These are phyloP conservation scores for Zaprionus ghesquierei DNA, from an alignment of 1,140 invertebrate species.

Conservation along the genomic window DNA sequence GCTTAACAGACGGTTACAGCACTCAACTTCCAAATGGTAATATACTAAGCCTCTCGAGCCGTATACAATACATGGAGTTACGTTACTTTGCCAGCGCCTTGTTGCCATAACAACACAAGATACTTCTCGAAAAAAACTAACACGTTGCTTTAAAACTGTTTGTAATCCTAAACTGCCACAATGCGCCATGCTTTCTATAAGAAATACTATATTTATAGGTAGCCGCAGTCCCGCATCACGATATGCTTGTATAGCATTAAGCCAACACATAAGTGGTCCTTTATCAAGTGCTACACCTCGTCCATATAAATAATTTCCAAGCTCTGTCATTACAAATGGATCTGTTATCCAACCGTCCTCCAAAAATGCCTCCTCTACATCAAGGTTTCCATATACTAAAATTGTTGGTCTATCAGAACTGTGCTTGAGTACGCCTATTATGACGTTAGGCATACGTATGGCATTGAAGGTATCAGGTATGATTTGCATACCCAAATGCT, in stretches of 20 bases:
- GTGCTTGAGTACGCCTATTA: conserved; percentile 18
- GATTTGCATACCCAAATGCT: conserved; percentile 38
- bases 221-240: conserved; percentile 88
- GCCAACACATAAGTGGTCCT: conserved; percentile 94
- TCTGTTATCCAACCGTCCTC: conserved; percentile 97
- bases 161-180: conserved; percentile 96
- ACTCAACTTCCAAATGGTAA: conserved; percentile 93
- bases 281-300: conserved; percentile 97
- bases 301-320: conserved; percentile 94
- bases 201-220: conserved; percentile 97
- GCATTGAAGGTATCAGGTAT: conserved; percentile 4
- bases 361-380: conserved; percentile 95
- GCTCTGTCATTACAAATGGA: conserved; percentile 94
- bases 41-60: conserved; percentile 96
- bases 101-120: conserved; percentile 98
- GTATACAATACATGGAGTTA: conserved; percentile 97
- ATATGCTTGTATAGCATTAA: conserved; percentile 95
- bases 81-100: conserved; percentile 98
- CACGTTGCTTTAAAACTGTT: conserved; percentile 83
- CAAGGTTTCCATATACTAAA: conserved; percentile 97
- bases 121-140: conserved; percentile 90
- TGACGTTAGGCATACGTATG: conserved; percentile 22
- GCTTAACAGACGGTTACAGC: conserved; percentile 94
- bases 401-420: conserved; percentile 92
- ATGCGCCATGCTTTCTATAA: conserved; percentile 99